Evolutionary conservation across 2,888 invertebrate species (phyloP).

Genomic region (Agriopis leucophaearia): DNA sequence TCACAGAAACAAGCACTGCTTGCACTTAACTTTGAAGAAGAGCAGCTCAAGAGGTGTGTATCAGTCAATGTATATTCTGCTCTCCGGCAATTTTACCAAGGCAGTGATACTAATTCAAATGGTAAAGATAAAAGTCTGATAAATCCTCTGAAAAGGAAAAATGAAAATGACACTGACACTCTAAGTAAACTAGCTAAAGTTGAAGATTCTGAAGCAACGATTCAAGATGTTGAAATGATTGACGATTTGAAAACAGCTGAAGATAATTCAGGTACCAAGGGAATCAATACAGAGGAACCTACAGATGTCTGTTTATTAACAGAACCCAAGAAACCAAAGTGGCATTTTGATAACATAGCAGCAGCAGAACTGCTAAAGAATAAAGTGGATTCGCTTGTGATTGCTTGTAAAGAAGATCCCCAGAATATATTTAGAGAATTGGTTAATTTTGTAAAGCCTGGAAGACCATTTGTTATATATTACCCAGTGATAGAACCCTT

Average conservation of each 20-base stretch:
- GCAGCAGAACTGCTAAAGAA: slow-evolving; percentile 87
- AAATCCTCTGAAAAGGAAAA: slow-evolving; percentile 67
- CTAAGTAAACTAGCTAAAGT: slow-evolving; percentile 66
- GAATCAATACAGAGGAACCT: slow-evolving; percentile 28
- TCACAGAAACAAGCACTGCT: slow-evolving; percentile 92
- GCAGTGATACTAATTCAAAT: slow-evolving; percentile 68
- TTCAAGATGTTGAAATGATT: slow-evolving; percentile 14
- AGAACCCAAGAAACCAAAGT: slow-evolving; percentile 85
- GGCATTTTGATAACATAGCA: slow-evolving; percentile 89
- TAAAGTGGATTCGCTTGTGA: slow-evolving; percentile 91
- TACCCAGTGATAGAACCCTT: slow-evolving; percentile 93
- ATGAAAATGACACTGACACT: slow-evolving; percentile 52
- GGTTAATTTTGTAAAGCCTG: slow-evolving; percentile 91
- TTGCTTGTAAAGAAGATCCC: slow-evolving; percentile 95
- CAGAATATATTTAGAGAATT: slow-evolving; percentile 91
- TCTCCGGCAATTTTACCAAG: slow-evolving; percentile 89
- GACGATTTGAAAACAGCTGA: slow-evolving; percentile 22
- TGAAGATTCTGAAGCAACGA: slow-evolving; percentile 43
- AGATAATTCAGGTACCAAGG: slow-evolving; percentile 32
- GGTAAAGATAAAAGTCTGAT: slow-evolving; percentile 46
- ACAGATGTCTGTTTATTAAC: slow-evolving; percentile 47
- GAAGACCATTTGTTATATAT: slow-evolving; percentile 95
- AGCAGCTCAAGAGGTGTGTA: slow-evolving; percentile 90
- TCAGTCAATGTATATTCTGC: slow-evolving; percentile 93
- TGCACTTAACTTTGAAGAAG: slow-evolving; percentile 92